Conservation (phyloP, 1,140 invertebrate genomes). For the Choristoneura fumiferana region DNA sequence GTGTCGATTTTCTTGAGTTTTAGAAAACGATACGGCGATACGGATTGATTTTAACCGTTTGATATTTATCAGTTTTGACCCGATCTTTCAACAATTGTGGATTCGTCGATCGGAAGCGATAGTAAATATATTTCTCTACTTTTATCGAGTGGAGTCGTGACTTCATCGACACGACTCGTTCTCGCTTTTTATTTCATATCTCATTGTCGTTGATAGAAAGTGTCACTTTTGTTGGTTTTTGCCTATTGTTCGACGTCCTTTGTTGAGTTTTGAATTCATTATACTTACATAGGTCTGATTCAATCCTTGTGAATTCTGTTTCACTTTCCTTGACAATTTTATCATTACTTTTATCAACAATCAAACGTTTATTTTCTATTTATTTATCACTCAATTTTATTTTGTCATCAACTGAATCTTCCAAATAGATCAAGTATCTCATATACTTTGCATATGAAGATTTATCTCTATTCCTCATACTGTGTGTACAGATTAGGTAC, state of each 20-base stretch:
- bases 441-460: too few relatives aligned
- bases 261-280: slow-evolving; percentile 29
- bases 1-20: slow-evolving; percentile 3
- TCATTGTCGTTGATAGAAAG: slow-evolving; percentile 35
- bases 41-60: background rate
- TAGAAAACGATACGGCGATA: slow-evolving; percentile 14
- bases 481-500: too few relatives aligned
- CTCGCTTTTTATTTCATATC: slow-evolving; percentile 52
- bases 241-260: slow-evolving; percentile 37
- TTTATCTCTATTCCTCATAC: too few relatives aligned
- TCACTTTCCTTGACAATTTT: slow-evolving; percentile 7
- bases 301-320: background rate
- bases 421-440: too few relatives aligned
- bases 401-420: too few relatives aligned
- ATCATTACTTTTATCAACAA: slow-evolving; percentile 7
- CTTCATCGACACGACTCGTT: slow-evolving; percentile 51
- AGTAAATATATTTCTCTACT: slow-evolving; percentile 19
- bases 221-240: slow-evolving; percentile 22
- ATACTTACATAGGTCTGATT: background rate
- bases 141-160: slow-evolving; percentile 47
- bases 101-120: slow-evolving; percentile 4
- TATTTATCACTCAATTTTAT: too few relatives aligned
- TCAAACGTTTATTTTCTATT: too few relatives aligned
- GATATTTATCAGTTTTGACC: slow-evolving; percentile 17
- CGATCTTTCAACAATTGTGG: slow-evolving; percentile 11